Evolutionary conservation across 2,113 vertebrate genomes (phyloP).

Genomic region (human (Homo sapiens)): GRCh38 chr11:134957001-134957500

Average conservation of each 20-base stretch:
- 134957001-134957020: neutral
- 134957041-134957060: neutral
- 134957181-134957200: neutral
- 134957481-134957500: neutral
- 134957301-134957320: neutral
- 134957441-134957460: neutral
- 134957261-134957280: neutral
- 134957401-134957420: neutral
- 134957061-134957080: neutral
- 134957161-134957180: too few relatives aligned
- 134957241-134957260: neutral
- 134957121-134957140: neutral
- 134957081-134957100: neutral
- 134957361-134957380: neutral
- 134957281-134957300: too few relatives aligned
- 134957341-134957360: neutral
- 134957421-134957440: neutral
- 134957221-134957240: too few relatives aligned
- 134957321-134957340: too few relatives aligned
- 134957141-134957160: neutral
- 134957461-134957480: neutral
- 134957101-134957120: neutral
- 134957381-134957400: neutral
- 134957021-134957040: fast-evolving
- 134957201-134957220: too few relatives aligned